Base-by-base conservation (phyloP, 2,888 invertebrate genomes). In the Cyclophora punctaria region DNA sequence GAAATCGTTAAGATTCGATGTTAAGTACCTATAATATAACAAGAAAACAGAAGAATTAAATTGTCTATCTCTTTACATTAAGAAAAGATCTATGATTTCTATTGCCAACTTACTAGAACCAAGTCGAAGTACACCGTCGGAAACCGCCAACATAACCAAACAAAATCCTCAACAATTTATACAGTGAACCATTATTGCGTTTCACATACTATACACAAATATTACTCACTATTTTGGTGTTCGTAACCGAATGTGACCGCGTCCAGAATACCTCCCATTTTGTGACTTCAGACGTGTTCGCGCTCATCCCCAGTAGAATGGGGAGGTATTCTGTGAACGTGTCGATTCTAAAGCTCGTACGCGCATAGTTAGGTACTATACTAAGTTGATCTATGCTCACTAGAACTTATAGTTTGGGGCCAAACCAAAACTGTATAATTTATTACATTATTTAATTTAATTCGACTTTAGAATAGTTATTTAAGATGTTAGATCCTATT, bases 171-270 rank as follows among this genome's bases (percentile, higher is more conserved):
- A 57, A 62, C 57, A 60, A 58, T 55, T 49, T 53, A 60, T 60
- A 53, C 69, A 66, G 63, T 69, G 75, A 79, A 77, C 37, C 37
- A 75, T 73, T 83, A 83, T 82, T 80, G 79, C 79, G 75, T 77
- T 78, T 73, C 73, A 75, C 71, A 71, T 71, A 76, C 71, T 81
- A 77, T 79, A 83, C 78, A 82, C 44, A 44, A 44, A 33, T 76
- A 77, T 81, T 83, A 84, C 76, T 67, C 71, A 72, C 85, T 85
- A 86, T 69, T 75, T 81, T 86, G 83, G 86, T 86, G 85, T 86
- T 83, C 66, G 71, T 67, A 76, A 77, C 73, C 82, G 77, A 81
- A 75, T 78, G 72, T 66, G 63, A 65, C 44, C 5, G 34, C 20
- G 33, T 20, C 20, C 44, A 34, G 34, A 6, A 44, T 20, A 34